These are phyloP conservation scores for Tupaia chinensis DNA, from an alignment of 2,113 vertebrate genomes.

Conservation along the genomic window DNA sequence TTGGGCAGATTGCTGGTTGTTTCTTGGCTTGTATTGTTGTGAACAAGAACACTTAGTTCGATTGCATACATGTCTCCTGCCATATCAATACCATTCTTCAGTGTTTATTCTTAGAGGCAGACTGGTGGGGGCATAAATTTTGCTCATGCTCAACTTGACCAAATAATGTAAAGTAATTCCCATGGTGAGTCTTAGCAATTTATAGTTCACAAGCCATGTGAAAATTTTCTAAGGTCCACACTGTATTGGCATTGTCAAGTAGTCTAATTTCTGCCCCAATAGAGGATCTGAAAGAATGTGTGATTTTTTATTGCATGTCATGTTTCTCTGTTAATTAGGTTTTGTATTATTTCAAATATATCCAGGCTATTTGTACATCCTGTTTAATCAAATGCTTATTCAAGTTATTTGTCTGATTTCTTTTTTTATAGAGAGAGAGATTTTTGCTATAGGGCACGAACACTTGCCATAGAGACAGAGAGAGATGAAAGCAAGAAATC, in stretches of 20 bases:
- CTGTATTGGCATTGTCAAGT: background rate
- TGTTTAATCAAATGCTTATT: background rate
- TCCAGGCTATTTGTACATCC: background rate
- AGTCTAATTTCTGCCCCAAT: background rate
- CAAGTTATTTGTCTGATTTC: background rate
- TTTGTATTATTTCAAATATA: background rate
- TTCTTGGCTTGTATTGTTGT: background rate
- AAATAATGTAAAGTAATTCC: constrained; percentile 14
- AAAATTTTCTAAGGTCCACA: background rate
- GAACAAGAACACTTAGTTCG: background rate
- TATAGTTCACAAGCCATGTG: background rate
- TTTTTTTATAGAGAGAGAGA: too few species aligned
- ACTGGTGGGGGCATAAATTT: background rate
- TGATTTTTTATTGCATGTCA: background rate
- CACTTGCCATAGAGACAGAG: too few species aligned
- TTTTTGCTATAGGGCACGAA: too few species aligned
- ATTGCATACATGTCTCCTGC: background rate
- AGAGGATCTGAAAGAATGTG: background rate
- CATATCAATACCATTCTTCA: background rate
- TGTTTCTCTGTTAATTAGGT: constrained; percentile 26
- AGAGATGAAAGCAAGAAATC: too few species aligned
- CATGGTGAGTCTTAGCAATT: background rate
- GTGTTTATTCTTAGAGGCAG: background rate
- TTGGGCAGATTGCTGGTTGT: constrained; percentile 44
- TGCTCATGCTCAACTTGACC: background rate